A percentile compares a stretch with the other conserved stretches of the same genome.
Evolutionary conservation across 2,888 invertebrate species (phyloP).

Genomic region (Eudiplozoon nipponicum): DNA sequence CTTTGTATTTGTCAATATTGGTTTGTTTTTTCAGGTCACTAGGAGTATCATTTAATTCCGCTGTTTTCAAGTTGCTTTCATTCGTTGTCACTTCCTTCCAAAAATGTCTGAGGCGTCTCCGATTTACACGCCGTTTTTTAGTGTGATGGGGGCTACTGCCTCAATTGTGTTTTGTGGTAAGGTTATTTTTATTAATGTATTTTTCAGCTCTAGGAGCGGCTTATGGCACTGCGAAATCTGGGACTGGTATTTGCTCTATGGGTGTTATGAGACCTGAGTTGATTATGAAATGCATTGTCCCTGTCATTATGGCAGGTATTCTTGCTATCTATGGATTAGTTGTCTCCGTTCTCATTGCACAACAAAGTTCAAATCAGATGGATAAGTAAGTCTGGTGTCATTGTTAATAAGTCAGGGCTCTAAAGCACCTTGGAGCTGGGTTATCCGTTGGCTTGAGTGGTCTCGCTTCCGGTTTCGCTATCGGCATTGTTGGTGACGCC

Average conservation of each 20-base stretch:
- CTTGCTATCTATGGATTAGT: constrained; percentile 98
- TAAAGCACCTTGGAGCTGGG: constrained; percentile 81
- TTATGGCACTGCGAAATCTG: constrained; percentile 96
- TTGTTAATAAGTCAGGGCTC: constrained; percentile 24
- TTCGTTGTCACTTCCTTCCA: too few relatives aligned
- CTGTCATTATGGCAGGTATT: constrained; percentile 56
- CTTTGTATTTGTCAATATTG: too few relatives aligned
- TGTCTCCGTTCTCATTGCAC: constrained; percentile 68
- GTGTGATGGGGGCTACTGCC: constrained; percentile 93
- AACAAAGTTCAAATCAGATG: too few relatives aligned
- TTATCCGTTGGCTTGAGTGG: constrained; percentile 84
- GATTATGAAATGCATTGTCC: constrained; percentile 99
- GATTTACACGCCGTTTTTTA: constrained; percentile 90
- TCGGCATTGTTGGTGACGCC: constrained; percentile 94
- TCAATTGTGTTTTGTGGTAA: constrained; percentile 97
- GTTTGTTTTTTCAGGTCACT: too few relatives aligned
- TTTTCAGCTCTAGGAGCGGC: constrained; percentile 66
- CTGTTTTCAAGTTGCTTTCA: too few relatives aligned
- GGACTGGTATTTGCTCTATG: constrained; percentile 99
- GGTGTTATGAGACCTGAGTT: constrained; percentile 97
- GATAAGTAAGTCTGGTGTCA: background rate
- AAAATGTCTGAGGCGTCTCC: constrained; percentile 29
- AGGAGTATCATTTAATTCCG: too few relatives aligned
- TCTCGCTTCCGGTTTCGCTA: constrained; percentile 88
- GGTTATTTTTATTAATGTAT: constrained; percentile 26